A percentile compares a stretch with the other conserved stretches of the same genome.
phyloP scores from a whole-genome alignment of 37 sponge, comb jelly and placozoan genomes.

The Diacarnus erythraeanus region DNA sequence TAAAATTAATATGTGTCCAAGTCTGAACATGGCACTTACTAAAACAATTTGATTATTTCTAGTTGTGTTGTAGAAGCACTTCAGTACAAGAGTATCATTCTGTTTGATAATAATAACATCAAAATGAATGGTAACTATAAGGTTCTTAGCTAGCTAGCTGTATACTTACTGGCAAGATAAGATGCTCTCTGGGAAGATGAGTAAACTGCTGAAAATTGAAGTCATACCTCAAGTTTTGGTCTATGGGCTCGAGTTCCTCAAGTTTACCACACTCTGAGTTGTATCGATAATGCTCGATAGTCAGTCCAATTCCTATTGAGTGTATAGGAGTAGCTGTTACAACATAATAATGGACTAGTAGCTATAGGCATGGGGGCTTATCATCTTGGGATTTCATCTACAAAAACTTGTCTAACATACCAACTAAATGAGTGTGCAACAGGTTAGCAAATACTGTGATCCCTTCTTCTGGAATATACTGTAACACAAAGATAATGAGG shows the following conservation, averaged over 20 bases:
- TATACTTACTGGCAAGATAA: constrained; percentile 38
- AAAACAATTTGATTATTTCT: too few species aligned
- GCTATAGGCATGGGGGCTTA: too few species aligned
- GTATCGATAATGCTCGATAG: neutral
- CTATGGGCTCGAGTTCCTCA: constrained; percentile 28
- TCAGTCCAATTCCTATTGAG: neutral
- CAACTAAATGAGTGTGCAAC: constrained; percentile 41
- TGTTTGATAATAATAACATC: too few species aligned
- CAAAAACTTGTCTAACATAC: too few species aligned
- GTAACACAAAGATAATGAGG: neutral
- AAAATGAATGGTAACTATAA: neutral
- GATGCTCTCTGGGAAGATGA: constrained; percentile 14
- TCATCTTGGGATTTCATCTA: too few species aligned
- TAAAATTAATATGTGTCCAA: too few species aligned
- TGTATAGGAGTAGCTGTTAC: neutral
- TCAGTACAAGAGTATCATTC: constrained; percentile 27
- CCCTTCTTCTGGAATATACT: constrained; percentile 42
- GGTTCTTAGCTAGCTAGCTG: neutral
- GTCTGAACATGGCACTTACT: too few species aligned
- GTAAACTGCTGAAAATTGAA: constrained; percentile 62
- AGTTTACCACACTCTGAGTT: constrained; percentile 8
- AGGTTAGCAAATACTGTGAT: constrained; percentile 36
- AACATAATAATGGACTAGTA: neutral
- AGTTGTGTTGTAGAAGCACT: constrained; percentile 19
- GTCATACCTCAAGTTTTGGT: constrained; percentile 63